A percentile compares a stretch with the other conserved stretches of the same genome.
Evolutionary conservation across 2,888 invertebrate species (phyloP).

Genomic region (Lagria hirta): DNA sequence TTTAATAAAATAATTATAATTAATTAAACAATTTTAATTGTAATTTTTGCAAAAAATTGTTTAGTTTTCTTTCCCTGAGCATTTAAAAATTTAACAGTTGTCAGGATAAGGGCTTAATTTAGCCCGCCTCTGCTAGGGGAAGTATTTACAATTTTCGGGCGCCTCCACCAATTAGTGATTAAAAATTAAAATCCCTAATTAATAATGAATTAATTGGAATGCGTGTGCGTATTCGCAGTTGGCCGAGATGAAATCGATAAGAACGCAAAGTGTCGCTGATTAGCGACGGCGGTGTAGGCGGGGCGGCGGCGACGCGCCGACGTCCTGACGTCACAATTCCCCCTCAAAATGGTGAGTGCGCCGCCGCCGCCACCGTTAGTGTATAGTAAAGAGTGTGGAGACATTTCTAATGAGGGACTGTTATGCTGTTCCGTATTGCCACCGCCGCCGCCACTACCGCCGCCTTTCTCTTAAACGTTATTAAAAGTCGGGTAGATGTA

Average conservation of each 20-base stretch:
- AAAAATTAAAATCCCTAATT: conserved; percentile 21
- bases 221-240: conserved; percentile 32
- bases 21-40: too few species aligned
- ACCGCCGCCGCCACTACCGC: conserved; percentile 20
- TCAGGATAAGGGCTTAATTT: too few species aligned
- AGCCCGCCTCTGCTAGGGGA: conserved; percentile 7
- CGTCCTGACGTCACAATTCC: conserved; percentile 38
- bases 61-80: too few species aligned
- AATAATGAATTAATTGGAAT: conserved; percentile 38
- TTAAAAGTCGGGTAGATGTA: conserved; percentile 40
- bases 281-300: conserved; percentile 35
- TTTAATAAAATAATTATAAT: too few species aligned
- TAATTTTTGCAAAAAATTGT: too few species aligned
- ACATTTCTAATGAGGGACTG: conserved; percentile 44
- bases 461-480: conserved; percentile 36
- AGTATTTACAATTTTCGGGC: too few species aligned
- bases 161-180: conserved; percentile 21
- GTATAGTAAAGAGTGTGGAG: conserved; percentile 43
- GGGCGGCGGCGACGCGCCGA: conserved; percentile 45
- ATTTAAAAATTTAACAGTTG: too few species aligned
- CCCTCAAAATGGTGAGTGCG: conserved; percentile 48
- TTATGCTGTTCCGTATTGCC: too few species aligned
- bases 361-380: too few species aligned
- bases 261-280: conserved; percentile 47
- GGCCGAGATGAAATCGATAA: conserved; percentile 48